These are phyloP conservation scores for Calliphora vicina DNA, from an alignment of 1,140 invertebrate genomes.

Conservation along the genomic window DNA sequence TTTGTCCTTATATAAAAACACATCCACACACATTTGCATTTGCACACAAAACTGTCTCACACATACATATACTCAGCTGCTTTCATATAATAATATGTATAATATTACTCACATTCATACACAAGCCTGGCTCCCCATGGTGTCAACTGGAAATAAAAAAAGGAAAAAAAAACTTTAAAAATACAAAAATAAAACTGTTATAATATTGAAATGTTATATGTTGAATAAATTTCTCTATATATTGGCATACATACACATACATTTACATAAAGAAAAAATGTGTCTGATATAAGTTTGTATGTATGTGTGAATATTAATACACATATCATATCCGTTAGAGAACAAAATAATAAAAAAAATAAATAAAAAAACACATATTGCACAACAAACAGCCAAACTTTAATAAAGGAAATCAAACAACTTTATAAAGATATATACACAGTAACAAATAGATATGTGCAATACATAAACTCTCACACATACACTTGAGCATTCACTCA, in stretches of 20 bases:
- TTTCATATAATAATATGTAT: no score
- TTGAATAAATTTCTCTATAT: neutral
- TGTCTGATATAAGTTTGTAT: neutral
- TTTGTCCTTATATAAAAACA: no score
- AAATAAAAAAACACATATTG: no score
- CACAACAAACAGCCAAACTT: neutral
- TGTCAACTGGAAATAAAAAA: slow-evolving; percentile 10
- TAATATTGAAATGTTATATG: slow-evolving; percentile 6
- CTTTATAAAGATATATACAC: no score
- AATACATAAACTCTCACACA: neutral
- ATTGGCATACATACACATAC: neutral
- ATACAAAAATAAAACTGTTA: neutral
- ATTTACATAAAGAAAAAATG: neutral
- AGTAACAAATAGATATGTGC: neutral
- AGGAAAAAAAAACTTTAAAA: neutral
- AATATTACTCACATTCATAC: no score
- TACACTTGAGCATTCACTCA: neutral
- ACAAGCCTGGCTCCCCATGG: neutral
- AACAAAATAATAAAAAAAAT: no score
- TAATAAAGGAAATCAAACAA: slow-evolving; percentile 2
- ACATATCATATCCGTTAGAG: slow-evolving; percentile 3
- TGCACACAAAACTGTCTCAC: no score
- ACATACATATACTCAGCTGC: no score
- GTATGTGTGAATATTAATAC: neutral
- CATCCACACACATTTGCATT: no score